Base-by-base conservation (phyloP, 2,888 invertebrate genomes). In the Drosophila mettleri region DNA sequence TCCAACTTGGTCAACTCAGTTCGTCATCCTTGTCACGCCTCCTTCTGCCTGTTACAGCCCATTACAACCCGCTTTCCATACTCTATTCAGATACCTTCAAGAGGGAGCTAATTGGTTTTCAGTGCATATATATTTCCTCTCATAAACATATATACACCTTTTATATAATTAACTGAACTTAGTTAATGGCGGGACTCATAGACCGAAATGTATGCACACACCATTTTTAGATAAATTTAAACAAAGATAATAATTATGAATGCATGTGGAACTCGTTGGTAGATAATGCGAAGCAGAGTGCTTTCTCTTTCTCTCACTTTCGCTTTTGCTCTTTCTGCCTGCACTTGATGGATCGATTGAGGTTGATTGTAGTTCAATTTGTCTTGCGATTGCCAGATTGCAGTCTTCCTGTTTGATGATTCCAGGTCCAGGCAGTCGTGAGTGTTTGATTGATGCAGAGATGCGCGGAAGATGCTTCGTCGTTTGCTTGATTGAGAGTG, bases 201-300 rank as follows among this genome's bases (percentile, higher is more conserved):
- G 27, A 29, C 49, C 49, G 34, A 51, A 36, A 51, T 36, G 24
- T 34, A 24, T 34, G n/a, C 24, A 34, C 49, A 49, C 33, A 34
- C 10, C 12, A 6, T 43, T 10, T 51, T 24, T 14, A 14, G 39
- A 16, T 4, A 2, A 36, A 51, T 36, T 36, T 34, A 7, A 24
- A 9, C 2, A 16, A 22, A 10, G 33, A 12, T 22, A 22, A 22
- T 8, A 41, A 41, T 14, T 16, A 39, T 41, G 22, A 14, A 41
- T n/a, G 41, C 41, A 24, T 22, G 5, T 10, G n/a, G 43, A 43
- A 16, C 43, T 45, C 24, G n/a, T 24, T 43, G 24, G 27, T 43
- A 10, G 10, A 45, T 45, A 16, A 43, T 43, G 24, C 1, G n/a
- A 43, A 10, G 24, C 10, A 16, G 24, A 10, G 3, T 27, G 24